phyloP scores from a whole-genome alignment of 2,888 invertebrate species.

The Lacanobia wlatinum region DNA sequence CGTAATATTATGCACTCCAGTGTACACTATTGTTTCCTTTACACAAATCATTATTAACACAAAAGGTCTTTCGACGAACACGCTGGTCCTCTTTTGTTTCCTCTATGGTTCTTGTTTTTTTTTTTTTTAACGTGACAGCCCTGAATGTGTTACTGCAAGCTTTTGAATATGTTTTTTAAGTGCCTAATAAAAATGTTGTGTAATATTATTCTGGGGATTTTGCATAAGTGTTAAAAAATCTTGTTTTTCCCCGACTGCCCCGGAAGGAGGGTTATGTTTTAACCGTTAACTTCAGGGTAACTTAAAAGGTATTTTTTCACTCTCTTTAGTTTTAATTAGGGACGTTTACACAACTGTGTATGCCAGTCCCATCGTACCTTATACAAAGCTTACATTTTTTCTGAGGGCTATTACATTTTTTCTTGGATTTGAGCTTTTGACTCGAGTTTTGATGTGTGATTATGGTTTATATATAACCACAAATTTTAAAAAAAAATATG shows the following conservation, averaged over 20 bases:
- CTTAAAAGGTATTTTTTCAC: too few relatives aligned
- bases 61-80: constrained; percentile 50
- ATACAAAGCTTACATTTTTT: too few relatives aligned
- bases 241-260: neutral
- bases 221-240: neutral
- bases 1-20: constrained; percentile 69
- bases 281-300: neutral
- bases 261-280: neutral
- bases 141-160: constrained; percentile 25
- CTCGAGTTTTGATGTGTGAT: too few relatives aligned
- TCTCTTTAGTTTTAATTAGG: too few relatives aligned
- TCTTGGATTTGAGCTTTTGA: too few relatives aligned
- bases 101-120: constrained; percentile 14
- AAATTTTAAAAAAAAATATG: too few relatives aligned
- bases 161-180: constrained; percentile 31
- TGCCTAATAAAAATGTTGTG: constrained; percentile 29
- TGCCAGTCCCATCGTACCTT: too few relatives aligned
- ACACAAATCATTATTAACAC: constrained; percentile 41
- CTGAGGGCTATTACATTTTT: too few relatives aligned
- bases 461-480: too few relatives aligned
- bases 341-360: too few relatives aligned
- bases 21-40: constrained; percentile 69
- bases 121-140: constrained; percentile 33
- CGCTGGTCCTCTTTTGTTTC: constrained; percentile 54
- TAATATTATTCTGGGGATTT: constrained; percentile 23